A percentile compares a stretch with the other conserved stretches of the same genome.
phyloP scores from a whole-genome alignment of 2,797 vertebrate species.

The Acomys russatus region DNA sequence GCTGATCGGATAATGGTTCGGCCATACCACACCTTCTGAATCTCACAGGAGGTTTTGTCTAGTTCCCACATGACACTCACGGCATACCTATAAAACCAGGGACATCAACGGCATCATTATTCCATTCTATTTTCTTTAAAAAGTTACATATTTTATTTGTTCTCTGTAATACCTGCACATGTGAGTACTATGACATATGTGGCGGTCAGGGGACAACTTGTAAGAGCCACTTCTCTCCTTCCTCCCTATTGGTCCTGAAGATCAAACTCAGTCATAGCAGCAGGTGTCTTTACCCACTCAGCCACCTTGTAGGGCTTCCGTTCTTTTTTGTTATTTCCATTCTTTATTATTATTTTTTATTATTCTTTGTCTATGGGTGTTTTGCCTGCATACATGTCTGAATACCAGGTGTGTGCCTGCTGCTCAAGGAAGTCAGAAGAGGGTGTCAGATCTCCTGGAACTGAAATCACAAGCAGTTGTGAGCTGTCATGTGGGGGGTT shows the following conservation, averaged over 20 bases:
- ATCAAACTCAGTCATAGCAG: background rate
- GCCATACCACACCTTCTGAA: slow-evolving; percentile 91
- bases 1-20: slow-evolving; percentile 94
- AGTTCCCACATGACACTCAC: slow-evolving; percentile 97
- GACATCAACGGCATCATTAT: background rate
- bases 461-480: background rate
- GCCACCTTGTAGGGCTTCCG: background rate
- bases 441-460: background rate
- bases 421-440: background rate
- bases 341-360: background rate
- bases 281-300: background rate
- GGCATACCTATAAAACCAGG: slow-evolving; percentile 92
- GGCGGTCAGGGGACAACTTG: background rate
- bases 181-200: background rate
- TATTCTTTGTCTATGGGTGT: background rate
- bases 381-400: background rate
- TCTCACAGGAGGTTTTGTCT: slow-evolving; percentile 89
- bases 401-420: background rate
- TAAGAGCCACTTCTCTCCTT: background rate
- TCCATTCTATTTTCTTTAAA: background rate
- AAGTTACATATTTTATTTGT: background rate
- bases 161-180: background rate
- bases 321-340: background rate
- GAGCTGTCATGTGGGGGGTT: background rate
- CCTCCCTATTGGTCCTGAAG: background rate